Percentiles rank a stretch among this genome's conserved stretches.
These are phyloP conservation scores for Epinotia nisella DNA, from an alignment of 2,888 invertebrate species.

Conservation along the genomic window DNA sequence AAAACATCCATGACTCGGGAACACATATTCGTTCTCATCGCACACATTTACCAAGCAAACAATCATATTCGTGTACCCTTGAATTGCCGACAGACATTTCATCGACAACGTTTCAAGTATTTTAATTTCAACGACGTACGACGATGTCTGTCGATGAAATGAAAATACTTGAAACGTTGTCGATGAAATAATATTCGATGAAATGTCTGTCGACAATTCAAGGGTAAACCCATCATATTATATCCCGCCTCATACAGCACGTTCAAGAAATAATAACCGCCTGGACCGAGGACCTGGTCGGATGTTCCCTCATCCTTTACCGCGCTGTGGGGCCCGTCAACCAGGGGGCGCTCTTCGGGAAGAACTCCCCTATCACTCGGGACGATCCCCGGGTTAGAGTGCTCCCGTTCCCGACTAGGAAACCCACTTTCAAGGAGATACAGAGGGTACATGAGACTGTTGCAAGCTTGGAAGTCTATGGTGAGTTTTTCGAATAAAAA, in stretches of 20 bases:
- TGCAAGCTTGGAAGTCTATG: conserved; percentile 87
- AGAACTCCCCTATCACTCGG: conserved; percentile 87
- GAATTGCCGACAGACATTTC: too few relatives aligned
- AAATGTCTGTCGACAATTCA: too few relatives aligned
- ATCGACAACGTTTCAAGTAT: too few relatives aligned
- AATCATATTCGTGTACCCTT: too few relatives aligned
- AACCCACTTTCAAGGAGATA: conserved; percentile 92
- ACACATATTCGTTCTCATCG: too few relatives aligned
- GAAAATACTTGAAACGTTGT: too few relatives aligned
- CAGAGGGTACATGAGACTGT: conserved; percentile 89
- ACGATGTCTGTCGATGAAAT: too few relatives aligned
- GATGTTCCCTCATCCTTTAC: conserved; percentile 89
- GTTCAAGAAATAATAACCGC: conserved; percentile 88
- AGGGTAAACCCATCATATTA: too few relatives aligned
- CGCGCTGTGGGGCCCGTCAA: conserved; percentile 90
- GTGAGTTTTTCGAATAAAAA: conserved; percentile 78
- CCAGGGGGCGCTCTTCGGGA: conserved; percentile 90
- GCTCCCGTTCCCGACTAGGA: conserved; percentile 92
- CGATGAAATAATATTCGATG: too few relatives aligned
- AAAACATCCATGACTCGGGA: too few relatives aligned
- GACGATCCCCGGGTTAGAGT: conserved; percentile 86
- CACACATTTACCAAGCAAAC: too few relatives aligned
- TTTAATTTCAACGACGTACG: too few relatives aligned
- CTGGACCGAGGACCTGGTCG: conserved; percentile 88
- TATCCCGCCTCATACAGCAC: conserved; percentile 85